Evolutionary conservation across 2,113 vertebrate species (phyloP), one percentile per base, ranked within the genome.

Genomic region (Dipodomys stephensi): DNA sequence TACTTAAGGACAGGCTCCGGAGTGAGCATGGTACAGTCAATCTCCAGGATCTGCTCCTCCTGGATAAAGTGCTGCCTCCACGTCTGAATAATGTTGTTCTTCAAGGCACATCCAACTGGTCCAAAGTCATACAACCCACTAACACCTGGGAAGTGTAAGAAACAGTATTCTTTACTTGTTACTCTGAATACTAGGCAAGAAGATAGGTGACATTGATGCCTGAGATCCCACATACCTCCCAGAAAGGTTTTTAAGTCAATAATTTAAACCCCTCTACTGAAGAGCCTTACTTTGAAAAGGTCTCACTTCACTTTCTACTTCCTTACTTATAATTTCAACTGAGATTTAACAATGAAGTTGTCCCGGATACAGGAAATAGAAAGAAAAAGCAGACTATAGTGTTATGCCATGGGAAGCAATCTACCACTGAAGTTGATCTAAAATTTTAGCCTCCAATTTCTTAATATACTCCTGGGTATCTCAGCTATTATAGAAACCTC

Each of bases 61-160:
- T 99, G 99, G 97, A 99, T 99, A 85, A 99, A 99, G 97, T 99
- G 99, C 96, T 99, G 99, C 95, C 99, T 99, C 99, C 99, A 99
- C 0, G 97, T 98, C 95, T 99, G 99, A 94, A 99, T 98, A 81
- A 99, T 99, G 97, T 99, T 99, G 98, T 99, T 99, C 98, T 99
- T 99, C 97, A 99, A 96, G 92, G 99, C 99, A 81, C 99, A 99
- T 28, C 99, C 99, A 39, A 99, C 99, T 1, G 99, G 99, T 64
- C 99, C 99, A 2, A 99, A 99, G 96, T 99, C 99, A 15, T 99
- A 99, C 74, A 99, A 97, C 62, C 99, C 99, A 46, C 99, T 99
- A 83, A 99, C 99, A 94, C 99, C 99, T 99, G 97, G 1, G 18
- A 94, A 57, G 94, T 4, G 92, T 19, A 53, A 9, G 25, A 64